Evolutionary conservation across 2,113 vertebrate genomes (phyloP), one percentile per base, ranked within the genome.

Genomic region (Indri indri): DNA sequence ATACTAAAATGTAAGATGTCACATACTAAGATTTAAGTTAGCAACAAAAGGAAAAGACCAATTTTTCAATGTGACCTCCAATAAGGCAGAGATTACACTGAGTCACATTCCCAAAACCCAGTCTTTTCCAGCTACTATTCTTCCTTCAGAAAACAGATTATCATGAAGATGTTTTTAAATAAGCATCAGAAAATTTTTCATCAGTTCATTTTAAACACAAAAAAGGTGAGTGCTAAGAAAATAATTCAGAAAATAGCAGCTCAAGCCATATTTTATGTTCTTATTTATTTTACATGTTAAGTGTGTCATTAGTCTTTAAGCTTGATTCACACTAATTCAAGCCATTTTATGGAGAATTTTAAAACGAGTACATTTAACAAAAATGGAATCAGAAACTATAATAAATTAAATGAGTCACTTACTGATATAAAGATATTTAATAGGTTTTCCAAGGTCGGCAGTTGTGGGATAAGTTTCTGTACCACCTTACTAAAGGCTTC

Each of bases 401-500:
- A 11, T 71, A 30, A 97, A 94, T 96, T 89, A 96, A 91, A 89
- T 20, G 82, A 84, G 88, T 93, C 97, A 99, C 99, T 99, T 99
- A 99, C 99, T 95, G 99, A 99, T 99, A 99, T 99, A 98, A 99
- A 99, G 98, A 99, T 99, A 99, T 99, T 99, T 97, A 99, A 98
- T 91, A 99, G 99, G 98, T 99, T 99, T 99, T 99, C 99, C 99
- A 99, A 98, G 3, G 99, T 99, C 90, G 99, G 99, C 86, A 99
- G 99, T 74, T 99, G 99, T 0, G 99, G 99, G 98, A 99, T 99
- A 97, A 99, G 99, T 98, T 99, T 99, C 99, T 99, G 99, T 81
- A 99, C 99, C 98, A 99, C 99, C 99, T 99, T 99, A 99, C 99
- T 99, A 99, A 99, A 99, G 97, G 99, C 99, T 99, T 99, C 99